Evolutionary conservation across 2,797 vertebrate species (phyloP), one percentile per base, ranked within the genome.

Genomic region (Scomberomorus guttatus): DNA sequence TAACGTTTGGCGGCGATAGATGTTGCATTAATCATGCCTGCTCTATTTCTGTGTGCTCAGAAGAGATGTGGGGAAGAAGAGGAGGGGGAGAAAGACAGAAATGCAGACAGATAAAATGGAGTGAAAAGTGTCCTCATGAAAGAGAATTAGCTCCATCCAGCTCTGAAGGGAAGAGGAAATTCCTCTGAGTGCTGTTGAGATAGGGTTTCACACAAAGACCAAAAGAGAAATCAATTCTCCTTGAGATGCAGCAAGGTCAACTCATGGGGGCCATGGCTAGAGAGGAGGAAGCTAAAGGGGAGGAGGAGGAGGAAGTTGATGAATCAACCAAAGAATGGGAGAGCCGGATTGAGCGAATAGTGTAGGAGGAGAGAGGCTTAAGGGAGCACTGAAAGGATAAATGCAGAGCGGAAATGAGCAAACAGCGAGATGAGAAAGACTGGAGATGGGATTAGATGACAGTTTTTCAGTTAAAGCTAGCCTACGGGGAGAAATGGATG

Each of bases 161-260:
- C 81, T 91, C 83, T 85, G 70, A 70, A 72, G 77, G 64, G 77
- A 61, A 67, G 89, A 84, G 87, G 85, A 89, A 79, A 93, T 92
- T 93, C 89, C 91, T 90, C 80, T 51, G 90, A 92, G 92, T 88
- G 81, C 83, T 78, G 87, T 92, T 89, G 84, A 92, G 92, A 94
- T 93, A 90, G 78, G 74, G 89, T 94, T 95, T 93, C 91, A 83
- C 88, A 91, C 90, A 89, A 92, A 91, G 87, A 83, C 90, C 63
- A 75, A 82, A 85, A 81, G 86, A 85, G 87, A 92, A 95, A 95
- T 94, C 93, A 90, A 94, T 95, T 95, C 91, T 94, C 93, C 93
- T 93, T 94, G 93, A 93, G 92, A 91, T 85, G 89, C 81, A 76
- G 89, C 90, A 95, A 95, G 94, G 95, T 95, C 93, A 92, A 84